phyloP scores from a whole-genome alignment of 2,888 invertebrate genomes.

The Aricia artaxerxes region DNA sequence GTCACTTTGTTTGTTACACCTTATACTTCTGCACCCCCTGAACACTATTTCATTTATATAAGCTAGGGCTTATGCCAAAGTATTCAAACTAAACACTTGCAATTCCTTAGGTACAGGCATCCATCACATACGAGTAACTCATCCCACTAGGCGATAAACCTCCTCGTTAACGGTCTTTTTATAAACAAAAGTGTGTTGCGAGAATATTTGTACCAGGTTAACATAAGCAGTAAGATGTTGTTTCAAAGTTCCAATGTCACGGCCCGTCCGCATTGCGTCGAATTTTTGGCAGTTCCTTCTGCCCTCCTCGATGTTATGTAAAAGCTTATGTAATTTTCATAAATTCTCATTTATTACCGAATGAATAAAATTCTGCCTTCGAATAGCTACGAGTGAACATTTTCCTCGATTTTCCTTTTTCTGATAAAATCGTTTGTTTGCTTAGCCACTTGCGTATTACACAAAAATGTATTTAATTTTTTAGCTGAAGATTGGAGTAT shows the following conservation, averaged over 20 bases:
- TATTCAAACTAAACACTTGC: too few species aligned
- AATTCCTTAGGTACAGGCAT: too few species aligned
- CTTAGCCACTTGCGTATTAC: too few species aligned
- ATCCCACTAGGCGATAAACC: too few species aligned
- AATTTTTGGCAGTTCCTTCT: slow-evolving; percentile 20
- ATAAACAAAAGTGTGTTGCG: background rate
- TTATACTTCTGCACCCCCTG: too few species aligned
- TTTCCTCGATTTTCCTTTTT: background rate
- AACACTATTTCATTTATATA: too few species aligned
- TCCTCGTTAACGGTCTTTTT: background rate
- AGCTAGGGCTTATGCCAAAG: too few species aligned
- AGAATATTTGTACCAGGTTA: background rate
- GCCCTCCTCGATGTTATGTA: background rate
- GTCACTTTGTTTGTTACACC: too few species aligned
- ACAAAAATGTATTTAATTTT: background rate
- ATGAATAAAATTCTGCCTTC: background rate
- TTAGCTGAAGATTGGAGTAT: too few species aligned
- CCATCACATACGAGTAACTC: too few species aligned
- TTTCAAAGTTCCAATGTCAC: background rate
- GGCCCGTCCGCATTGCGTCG: slow-evolving; percentile 20
- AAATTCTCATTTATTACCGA: background rate
- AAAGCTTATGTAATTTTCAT: slow-evolving; percentile 8
- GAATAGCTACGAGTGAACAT: background rate
- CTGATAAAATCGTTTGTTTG: background rate
- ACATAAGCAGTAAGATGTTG: background rate